Conservation (phyloP, 53 echinoderm and acorn worm genomes). For the Apostichopus leukothele region DNA sequence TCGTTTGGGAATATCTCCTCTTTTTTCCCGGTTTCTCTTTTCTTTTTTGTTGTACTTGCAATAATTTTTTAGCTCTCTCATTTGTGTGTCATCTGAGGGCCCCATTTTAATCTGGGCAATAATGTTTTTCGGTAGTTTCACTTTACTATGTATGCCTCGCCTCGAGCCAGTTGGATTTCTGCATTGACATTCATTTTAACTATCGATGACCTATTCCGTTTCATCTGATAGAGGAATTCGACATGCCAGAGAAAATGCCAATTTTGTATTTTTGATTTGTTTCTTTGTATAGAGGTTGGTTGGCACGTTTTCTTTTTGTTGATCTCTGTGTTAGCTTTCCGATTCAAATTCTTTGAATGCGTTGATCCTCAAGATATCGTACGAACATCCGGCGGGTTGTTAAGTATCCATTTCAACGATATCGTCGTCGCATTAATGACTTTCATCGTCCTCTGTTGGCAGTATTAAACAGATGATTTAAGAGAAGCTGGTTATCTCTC, state of each 20-base stretch:
- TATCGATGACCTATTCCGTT: too few species aligned
- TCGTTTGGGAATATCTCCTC: too few species aligned
- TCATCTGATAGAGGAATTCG: too few species aligned
- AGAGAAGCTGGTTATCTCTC: conserved; percentile 13
- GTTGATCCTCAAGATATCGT: background rate
- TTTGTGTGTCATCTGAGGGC: background rate
- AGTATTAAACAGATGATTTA: conserved; percentile 13
- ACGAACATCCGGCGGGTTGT: too few species aligned
- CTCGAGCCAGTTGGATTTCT: background rate
- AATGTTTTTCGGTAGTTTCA: background rate
- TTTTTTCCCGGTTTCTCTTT: too few species aligned
- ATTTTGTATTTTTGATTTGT: too few species aligned
- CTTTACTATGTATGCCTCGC: background rate
- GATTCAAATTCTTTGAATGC: conserved; percentile 11
- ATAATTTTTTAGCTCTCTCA: too few species aligned
- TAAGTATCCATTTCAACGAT: background rate
- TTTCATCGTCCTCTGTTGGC: conserved; percentile 14
- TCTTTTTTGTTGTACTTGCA: too few species aligned
- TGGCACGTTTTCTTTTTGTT: conserved; percentile 1
- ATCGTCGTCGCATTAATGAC: background rate
- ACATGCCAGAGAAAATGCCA: too few species aligned
- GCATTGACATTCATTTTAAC: background rate
- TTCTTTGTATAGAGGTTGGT: background rate
- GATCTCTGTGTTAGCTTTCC: background rate
- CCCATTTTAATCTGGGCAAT: conserved; percentile 9